A percentile compares a stretch with the other conserved stretches of the same genome.
Evolutionary conservation across 2,113 vertebrate species (phyloP).

Genomic region (Melanotaenia duboulayi): DNA sequence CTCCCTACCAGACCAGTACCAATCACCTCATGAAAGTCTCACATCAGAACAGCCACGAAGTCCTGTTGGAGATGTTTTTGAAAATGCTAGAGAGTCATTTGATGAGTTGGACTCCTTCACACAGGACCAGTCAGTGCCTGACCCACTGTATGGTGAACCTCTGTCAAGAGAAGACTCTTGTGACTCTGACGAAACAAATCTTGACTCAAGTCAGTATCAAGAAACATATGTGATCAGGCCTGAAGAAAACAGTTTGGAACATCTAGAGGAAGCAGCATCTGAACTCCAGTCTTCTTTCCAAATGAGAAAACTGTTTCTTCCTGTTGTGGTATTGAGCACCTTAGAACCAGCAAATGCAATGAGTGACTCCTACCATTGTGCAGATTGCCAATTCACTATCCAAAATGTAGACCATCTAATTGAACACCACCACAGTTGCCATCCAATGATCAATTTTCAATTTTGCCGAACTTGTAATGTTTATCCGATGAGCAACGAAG

Average conservation of each 20-base stretch:
- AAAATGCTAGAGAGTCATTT: slow-evolving; percentile 44
- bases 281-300: slow-evolving; percentile 46
- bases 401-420: slow-evolving; percentile 68
- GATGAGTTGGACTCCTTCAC: slow-evolving; percentile 15
- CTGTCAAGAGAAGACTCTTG: slow-evolving; percentile 61
- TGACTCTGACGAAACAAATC: slow-evolving; percentile 37
- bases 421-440: slow-evolving; percentile 74
- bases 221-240: background rate
- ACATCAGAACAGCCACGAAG: background rate
- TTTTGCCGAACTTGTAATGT: slow-evolving; percentile 70
- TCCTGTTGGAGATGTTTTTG: slow-evolving; percentile 25
- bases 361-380: slow-evolving; percentile 61
- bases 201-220: background rate
- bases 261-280: slow-evolving; percentile 12
- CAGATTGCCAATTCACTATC: slow-evolving; percentile 61
- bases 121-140: slow-evolving; percentile 20
- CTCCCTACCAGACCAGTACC: slow-evolving; percentile 1
- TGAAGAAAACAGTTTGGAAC: background rate
- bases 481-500: slow-evolving; percentile 57
- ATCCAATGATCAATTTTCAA: slow-evolving; percentile 58
- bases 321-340: slow-evolving; percentile 75
- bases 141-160: slow-evolving; percentile 54
- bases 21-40: slow-evolving; percentile 4
- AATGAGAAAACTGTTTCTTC: slow-evolving; percentile 72
- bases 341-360: slow-evolving; percentile 31